Evolutionary conservation across 2,797 vertebrate genomes (phyloP), one percentile per base, ranked within the genome.

Genomic region (Iguana delicatissima): DNA sequence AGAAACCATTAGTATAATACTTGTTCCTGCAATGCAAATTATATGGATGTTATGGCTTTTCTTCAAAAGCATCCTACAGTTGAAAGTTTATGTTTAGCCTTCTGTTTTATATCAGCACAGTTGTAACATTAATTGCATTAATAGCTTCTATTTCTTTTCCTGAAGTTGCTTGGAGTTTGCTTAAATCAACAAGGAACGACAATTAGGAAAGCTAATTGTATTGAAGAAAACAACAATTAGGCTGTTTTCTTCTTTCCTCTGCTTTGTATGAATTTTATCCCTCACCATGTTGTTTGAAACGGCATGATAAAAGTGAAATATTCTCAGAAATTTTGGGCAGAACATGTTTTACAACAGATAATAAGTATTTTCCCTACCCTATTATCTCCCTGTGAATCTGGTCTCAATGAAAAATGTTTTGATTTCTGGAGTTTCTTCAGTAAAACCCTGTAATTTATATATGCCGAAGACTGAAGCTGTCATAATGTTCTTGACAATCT

Each of bases 161-260:
- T 73, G 74, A 93, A 94, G 89, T 91, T 92, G 89, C 46, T 4
- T 87, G 80, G 29, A 92, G 26, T 91, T 95, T 94, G 46, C 0
- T 76, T 94, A 92, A 95, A 93, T 95, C 91, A 93, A 89, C 22
- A 80, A 87, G 67, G 76, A 92, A 72, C 90, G 2, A 64, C 91
- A 94, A 93, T 95, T 94, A 94, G 92, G 91, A 81, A 91, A 16
- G 81, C 38, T 91, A 94, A 95, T 93, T 87, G 76, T 89, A 84
- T 62, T 88, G 84, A 64, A 94, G 91, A 92, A 95, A 96, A 95
- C 89, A 94, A 93, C 84, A 95, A 94, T 94, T 92, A 90, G 32
- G 16, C 7, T 59, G 57, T 92, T 90, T 94, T 89, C 22, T 91
- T 83, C 5, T 80, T 91, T 62, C 69, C 85, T 92, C 87, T 81